Conservation (phyloP, 2,888 invertebrate species). For the Lydus trimaculatus region DNA sequence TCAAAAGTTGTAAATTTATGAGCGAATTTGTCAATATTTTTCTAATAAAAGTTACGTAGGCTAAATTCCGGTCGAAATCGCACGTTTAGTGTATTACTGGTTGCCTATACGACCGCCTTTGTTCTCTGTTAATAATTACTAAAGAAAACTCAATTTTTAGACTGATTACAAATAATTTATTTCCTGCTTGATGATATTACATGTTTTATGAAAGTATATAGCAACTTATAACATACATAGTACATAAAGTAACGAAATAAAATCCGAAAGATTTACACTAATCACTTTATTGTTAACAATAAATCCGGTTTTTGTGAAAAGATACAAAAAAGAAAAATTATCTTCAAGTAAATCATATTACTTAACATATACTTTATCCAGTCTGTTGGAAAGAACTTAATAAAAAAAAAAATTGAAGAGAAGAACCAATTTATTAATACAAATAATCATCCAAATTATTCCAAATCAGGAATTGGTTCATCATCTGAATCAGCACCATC, state of each 20-base stretch:
- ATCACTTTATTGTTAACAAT: slow-evolving; percentile 32
- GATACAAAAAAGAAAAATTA: not conserved
- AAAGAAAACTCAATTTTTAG: not conserved
- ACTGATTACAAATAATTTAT: slow-evolving; percentile 1
- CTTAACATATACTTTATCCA: not conserved
- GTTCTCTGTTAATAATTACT: too few relatives aligned
- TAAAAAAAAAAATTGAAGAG: slow-evolving; percentile 22
- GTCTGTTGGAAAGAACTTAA: not conserved
- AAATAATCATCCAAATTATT: slow-evolving; percentile 57
- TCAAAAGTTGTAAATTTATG: too few relatives aligned
- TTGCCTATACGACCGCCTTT: not conserved
- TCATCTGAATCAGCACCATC: slow-evolving; percentile 78
- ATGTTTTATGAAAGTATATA: not conserved
- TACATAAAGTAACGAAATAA: slow-evolving; percentile 23
- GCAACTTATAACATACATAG: not conserved
- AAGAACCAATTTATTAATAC: slow-evolving; percentile 11
- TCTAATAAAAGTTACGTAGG: not conserved
- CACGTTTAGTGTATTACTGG: not conserved
- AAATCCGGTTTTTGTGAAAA: not conserved
- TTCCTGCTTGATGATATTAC: not conserved
- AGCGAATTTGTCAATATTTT: too few relatives aligned
- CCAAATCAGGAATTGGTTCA: slow-evolving; percentile 78
- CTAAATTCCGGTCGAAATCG: not conserved
- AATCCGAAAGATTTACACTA: slow-evolving; percentile 24
- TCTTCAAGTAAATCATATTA: not conserved